A percentile compares a stretch with the other conserved stretches of the same genome.
These are phyloP conservation scores for Polyommatus icarus DNA, from an alignment of 2,888 invertebrate species.

Conservation along the genomic window DNA sequence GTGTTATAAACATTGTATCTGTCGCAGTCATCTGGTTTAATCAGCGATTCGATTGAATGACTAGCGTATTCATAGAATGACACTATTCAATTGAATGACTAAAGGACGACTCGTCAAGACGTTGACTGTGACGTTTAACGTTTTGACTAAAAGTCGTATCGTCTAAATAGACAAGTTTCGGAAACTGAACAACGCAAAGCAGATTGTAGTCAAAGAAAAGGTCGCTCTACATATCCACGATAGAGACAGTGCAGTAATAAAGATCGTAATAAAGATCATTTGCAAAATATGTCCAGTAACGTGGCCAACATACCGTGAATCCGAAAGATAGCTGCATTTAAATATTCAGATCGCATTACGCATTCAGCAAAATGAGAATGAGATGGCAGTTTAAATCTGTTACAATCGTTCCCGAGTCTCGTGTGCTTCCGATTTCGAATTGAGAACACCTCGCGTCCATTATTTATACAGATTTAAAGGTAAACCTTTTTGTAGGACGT, in stretches of 20 bases:
- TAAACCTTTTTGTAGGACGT: slow-evolving; percentile 26
- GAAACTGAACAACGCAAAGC: not conserved
- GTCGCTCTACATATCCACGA: not conserved
- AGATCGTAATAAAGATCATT: slow-evolving; percentile 25
- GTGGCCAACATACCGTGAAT: slow-evolving; percentile 27
- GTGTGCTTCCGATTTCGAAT: slow-evolving; percentile 35
- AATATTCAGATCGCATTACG: slow-evolving; percentile 35
- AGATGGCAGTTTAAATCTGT: slow-evolving; percentile 36
- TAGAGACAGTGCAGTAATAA: not conserved
- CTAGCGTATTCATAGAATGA: no score
- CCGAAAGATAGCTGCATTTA: slow-evolving; percentile 33
- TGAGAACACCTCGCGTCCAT: slow-evolving; percentile 32
- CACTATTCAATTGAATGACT: no score
- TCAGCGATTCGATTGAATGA: no score
- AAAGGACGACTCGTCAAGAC: no score
- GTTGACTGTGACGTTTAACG: no score
- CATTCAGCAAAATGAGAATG: slow-evolving; percentile 36
- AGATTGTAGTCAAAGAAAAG: not conserved
- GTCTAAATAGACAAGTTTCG: not conserved
- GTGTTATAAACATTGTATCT: not conserved
- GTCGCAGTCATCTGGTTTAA: no score
- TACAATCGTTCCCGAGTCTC: slow-evolving; percentile 32
- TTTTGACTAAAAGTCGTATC: no score
- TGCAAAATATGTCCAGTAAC: slow-evolving; percentile 22
- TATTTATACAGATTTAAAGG: slow-evolving; percentile 32